phyloP scores from a whole-genome alignment of 2,888 invertebrate species.

The Dorcus hopei region DNA sequence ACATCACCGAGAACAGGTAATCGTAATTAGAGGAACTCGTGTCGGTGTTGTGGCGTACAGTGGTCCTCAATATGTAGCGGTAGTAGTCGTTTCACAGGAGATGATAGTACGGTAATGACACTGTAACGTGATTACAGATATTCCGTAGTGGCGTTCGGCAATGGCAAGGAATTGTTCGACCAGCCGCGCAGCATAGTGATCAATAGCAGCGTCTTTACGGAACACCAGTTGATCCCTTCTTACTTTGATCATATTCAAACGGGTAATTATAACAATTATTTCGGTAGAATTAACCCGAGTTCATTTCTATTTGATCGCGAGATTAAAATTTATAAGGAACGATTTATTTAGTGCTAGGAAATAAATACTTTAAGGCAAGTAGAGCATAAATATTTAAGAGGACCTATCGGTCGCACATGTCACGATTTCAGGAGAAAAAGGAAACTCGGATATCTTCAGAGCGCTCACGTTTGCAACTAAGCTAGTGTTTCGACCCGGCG shows the following conservation, averaged over 20 bases:
- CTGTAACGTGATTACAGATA: constrained; percentile 56
- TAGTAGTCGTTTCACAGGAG: constrained; percentile 1
- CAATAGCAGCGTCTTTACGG: constrained; percentile 62
- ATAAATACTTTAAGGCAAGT: constrained; percentile 8
- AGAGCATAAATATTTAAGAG: background rate
- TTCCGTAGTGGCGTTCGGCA: constrained; percentile 77
- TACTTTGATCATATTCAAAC: constrained; percentile 70
- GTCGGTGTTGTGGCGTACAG: constrained; percentile 18
- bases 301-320: no score
- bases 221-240: constrained; percentile 58
- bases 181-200: constrained; percentile 71
- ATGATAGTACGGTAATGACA: constrained; percentile 4
- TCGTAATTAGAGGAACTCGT: constrained; percentile 15
- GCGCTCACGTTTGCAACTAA: constrained; percentile 72
- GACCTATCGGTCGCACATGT: background rate
- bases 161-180: constrained; percentile 68
- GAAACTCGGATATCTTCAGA: constrained; percentile 68
- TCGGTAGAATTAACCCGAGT: background rate
- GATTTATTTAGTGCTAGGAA: no score
- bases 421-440: constrained; percentile 45
- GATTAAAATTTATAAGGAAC: no score
- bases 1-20: constrained; percentile 61
- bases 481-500: constrained; percentile 77
- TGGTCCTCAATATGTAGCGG: constrained; percentile 12
- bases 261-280: constrained; percentile 47